Percentiles rank a stretch among this genome's conserved stretches.
Evolutionary conservation across 2,888 invertebrate species (phyloP).

Genomic region (Lithophane ornitopus): DNA sequence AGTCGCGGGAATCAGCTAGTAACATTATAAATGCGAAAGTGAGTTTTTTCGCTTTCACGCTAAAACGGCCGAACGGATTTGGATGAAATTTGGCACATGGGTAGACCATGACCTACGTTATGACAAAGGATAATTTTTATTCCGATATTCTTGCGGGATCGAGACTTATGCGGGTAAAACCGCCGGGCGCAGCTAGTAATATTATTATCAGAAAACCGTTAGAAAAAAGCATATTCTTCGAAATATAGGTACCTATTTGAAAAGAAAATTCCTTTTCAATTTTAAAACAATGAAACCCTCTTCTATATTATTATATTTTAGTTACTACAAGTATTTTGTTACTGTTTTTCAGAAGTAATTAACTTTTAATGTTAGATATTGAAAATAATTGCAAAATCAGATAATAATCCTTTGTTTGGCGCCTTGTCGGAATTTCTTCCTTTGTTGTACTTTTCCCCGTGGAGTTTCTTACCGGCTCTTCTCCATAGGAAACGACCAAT

Average conservation of each 20-base stretch:
- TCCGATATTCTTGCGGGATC: too few species aligned
- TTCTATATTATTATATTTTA: slow-evolving; percentile 20
- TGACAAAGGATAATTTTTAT: too few species aligned
- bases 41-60: too few species aligned
- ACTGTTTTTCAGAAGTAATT: slow-evolving; percentile 9
- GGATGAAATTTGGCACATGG: too few species aligned
- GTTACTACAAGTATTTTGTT: background rate
- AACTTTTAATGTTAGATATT: background rate
- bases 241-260: background rate
- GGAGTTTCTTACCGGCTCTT: too few species aligned
- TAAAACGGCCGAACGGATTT: too few species aligned
- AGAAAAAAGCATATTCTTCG: background rate
- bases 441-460: too few species aligned
- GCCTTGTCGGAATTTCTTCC: background rate
- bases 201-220: background rate
- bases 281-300: background rate
- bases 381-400: background rate
- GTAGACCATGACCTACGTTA: too few species aligned
- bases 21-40: too few species aligned
- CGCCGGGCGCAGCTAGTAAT: background rate
- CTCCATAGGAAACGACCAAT: too few species aligned
- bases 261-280: background rate
- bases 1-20: too few species aligned
- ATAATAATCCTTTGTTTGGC: slow-evolving; percentile 8
- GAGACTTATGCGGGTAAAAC: too few species aligned